Evolutionary conservation across 2,113 vertebrate species (phyloP).

Genomic region (Microtus montanus): DNA sequence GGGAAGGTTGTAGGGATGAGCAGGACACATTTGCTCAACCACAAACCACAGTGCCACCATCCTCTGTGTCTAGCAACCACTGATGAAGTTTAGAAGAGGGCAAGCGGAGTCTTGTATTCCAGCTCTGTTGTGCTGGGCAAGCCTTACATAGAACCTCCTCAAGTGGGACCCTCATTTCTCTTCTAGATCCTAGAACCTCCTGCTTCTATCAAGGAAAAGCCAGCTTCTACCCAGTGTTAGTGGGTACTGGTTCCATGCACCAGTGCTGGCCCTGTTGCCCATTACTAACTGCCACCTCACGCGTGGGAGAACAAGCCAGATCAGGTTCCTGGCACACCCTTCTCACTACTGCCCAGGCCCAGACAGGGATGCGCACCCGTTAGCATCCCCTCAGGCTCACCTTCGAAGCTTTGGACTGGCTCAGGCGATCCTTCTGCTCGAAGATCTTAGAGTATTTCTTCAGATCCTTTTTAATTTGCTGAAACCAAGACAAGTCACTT

Average conservation of each 20-base stretch:
- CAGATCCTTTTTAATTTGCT: conserved; percentile 98
- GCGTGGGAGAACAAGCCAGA: not conserved
- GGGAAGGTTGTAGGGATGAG: not conserved
- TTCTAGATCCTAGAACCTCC: too few relatives aligned
- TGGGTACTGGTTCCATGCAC: not conserved
- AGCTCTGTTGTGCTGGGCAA: too few relatives aligned
- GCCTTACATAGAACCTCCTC: not conserved
- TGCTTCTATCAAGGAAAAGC: not conserved
- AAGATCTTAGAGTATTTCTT: conserved; percentile 99
- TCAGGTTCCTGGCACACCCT: not conserved
- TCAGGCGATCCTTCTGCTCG: conserved; percentile 99
- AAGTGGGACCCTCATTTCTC: not conserved
- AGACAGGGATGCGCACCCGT: rapidly evolving
- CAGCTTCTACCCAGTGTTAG: not conserved
- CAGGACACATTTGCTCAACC: not conserved
- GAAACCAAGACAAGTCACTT: conserved; percentile 64
- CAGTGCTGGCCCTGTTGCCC: too few relatives aligned
- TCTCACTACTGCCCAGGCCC: not conserved
- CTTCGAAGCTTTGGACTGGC: conserved; percentile 99
- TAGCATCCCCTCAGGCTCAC: conserved; percentile 80
- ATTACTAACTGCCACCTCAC: too few relatives aligned
- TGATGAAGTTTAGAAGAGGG: not conserved
- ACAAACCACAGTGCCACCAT: not conserved
- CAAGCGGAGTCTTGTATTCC: not conserved
- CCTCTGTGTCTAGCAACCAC: not conserved